These are phyloP conservation scores for Pseudoatta argentina DNA, from an alignment of 1,140 invertebrate genomes.

Conservation along the genomic window DNA sequence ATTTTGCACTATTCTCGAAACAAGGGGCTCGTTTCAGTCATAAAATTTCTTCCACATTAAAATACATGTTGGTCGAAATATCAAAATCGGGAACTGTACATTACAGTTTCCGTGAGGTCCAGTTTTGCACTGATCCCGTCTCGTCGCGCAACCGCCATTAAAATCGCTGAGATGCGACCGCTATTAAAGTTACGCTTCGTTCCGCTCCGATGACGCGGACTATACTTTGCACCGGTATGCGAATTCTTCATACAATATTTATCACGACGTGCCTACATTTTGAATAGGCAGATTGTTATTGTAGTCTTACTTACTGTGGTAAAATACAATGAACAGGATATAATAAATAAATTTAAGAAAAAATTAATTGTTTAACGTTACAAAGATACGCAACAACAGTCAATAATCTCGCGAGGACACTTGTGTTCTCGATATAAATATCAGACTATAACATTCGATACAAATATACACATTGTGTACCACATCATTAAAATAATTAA, in stretches of 20 bases:
- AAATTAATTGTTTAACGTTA: conserved; percentile 13
- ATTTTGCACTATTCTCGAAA: background rate
- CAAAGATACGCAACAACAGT: conserved; percentile 29
- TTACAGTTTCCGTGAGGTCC: conserved; percentile 55
- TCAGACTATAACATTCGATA: conserved; percentile 24
- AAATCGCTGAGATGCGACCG: conserved; percentile 58
- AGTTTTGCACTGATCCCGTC: conserved; percentile 39
- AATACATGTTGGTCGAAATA: background rate
- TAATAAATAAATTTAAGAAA: conserved; percentile 35
- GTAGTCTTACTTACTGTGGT: conserved; percentile 8
- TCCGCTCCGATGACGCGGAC: conserved; percentile 48
- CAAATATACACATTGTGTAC: conserved; percentile 11
- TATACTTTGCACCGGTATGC: conserved; percentile 35
- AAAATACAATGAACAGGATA: conserved; percentile 39
- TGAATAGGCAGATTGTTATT: background rate
- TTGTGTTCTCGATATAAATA: conserved; percentile 30
- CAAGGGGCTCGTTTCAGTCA: background rate
- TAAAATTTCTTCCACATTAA: background rate
- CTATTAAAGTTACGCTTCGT: conserved; percentile 62
- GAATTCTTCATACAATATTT: conserved; percentile 47
- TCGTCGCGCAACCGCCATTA: conserved; percentile 49
- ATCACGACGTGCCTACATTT: conserved; percentile 30
- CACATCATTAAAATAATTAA: background rate
- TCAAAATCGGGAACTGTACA: conserved; percentile 44
- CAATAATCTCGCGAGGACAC: conserved; percentile 2